Evolutionary conservation across 2,888 invertebrate species (phyloP).

Genomic region (Nebria salina): DNA sequence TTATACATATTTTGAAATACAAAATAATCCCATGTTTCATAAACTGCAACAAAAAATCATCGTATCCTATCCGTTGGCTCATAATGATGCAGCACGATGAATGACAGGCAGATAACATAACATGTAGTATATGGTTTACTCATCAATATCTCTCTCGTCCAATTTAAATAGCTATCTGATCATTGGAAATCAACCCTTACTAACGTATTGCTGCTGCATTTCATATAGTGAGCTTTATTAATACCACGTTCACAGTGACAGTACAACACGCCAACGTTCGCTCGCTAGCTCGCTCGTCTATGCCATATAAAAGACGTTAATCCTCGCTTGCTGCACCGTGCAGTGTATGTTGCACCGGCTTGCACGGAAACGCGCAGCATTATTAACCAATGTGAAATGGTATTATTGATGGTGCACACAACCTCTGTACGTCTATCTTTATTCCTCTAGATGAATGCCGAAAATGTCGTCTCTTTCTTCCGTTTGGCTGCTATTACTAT

Average conservation of each 20-base stretch:
- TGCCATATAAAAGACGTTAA: neutral
- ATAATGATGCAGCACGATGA: neutral
- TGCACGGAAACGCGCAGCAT: neutral
- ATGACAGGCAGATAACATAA: neutral
- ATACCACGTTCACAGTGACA: neutral
- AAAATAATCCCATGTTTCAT: no score
- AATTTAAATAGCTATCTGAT: neutral
- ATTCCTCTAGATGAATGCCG: neutral
- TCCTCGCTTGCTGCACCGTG: neutral
- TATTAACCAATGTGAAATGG: neutral
- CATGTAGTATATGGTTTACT: neutral
- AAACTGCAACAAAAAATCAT: neutral
- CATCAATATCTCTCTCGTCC: neutral
- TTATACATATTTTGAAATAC: no score
- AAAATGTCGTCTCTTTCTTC: neutral
- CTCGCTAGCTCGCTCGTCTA: neutral
- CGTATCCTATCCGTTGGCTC: neutral
- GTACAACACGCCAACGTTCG: neutral
- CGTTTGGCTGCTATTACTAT: neutral
- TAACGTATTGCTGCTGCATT: neutral
- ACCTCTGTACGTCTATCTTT: neutral
- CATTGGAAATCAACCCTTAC: neutral
- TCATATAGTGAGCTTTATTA: neutral
- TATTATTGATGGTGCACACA: neutral
- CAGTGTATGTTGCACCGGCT: neutral